Conservation (phyloP, 2,797 vertebrate species). For the Notolabrus celidotus region DNA sequence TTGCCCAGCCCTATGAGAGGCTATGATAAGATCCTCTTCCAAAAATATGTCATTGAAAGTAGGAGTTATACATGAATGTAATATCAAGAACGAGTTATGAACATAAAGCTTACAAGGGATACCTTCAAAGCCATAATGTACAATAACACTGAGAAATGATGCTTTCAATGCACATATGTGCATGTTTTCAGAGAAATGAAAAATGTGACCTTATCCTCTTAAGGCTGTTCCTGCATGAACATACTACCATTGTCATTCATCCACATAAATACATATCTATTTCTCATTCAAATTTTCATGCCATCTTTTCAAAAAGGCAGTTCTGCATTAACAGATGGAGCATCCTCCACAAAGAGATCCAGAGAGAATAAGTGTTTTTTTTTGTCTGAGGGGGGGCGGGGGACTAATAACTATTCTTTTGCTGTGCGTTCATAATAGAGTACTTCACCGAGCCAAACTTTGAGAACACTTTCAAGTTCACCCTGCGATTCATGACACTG, state of each 20-base stretch:
- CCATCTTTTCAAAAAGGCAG: conserved; percentile 12
- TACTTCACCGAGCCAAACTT: conserved; percentile 50
- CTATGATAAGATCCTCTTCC: no score
- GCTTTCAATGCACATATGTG: no score
- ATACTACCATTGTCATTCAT: neutral
- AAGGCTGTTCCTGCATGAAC: neutral
- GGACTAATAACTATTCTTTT: conserved; percentile 57
- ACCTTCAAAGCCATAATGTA: no score
- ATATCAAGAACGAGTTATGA: no score
- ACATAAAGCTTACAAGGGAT: no score
- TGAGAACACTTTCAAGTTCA: conserved; percentile 63
- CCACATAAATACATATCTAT: neutral
- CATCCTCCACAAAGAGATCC: conserved; percentile 20
- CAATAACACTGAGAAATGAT: no score
- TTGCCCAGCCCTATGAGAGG: no score
- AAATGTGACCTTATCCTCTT: neutral
- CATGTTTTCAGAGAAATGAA: neutral
- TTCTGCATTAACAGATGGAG: conserved; percentile 30
- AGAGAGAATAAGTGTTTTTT: conserved; percentile 29
- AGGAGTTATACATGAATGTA: no score
- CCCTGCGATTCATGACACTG: conserved; percentile 52
- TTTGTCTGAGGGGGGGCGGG: conserved; percentile 5
- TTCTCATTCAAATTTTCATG: neutral
- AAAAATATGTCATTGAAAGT: no score
- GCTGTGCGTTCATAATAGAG: conserved; percentile 38